A percentile compares a stretch with the other conserved stretches of the same genome.
These are phyloP conservation scores for Synanthedon andrenaeformis DNA, from an alignment of 2,888 invertebrate species.

Conservation along the genomic window DNA sequence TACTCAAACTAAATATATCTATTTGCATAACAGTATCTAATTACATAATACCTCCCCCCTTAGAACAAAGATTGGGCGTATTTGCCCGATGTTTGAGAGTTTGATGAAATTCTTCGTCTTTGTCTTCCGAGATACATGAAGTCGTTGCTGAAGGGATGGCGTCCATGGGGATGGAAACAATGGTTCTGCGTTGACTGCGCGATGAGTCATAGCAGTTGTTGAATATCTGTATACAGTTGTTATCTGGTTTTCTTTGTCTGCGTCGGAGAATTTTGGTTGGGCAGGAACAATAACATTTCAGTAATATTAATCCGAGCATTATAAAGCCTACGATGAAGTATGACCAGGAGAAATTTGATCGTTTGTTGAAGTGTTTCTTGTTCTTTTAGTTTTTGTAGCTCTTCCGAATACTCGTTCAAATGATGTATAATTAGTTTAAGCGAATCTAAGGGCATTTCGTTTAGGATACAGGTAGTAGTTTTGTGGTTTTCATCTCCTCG, in stretches of 20 bases:
- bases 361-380: neutral
- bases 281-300: too few species aligned
- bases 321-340: neutral
- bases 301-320: too few species aligned
- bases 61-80: constrained; percentile 8
- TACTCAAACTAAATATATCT: too few species aligned
- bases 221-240: too few species aligned
- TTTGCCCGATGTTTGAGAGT: constrained; percentile 3
- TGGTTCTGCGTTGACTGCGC: neutral
- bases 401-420: neutral
- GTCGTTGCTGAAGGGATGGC: neutral
- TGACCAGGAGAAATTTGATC: neutral
- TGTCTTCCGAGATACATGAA: constrained; percentile 1
- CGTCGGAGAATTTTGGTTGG: too few species aligned
- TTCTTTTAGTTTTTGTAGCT: neutral
- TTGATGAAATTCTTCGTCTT: constrained; percentile 2
- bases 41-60: neutral
- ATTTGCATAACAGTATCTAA: too few species aligned
- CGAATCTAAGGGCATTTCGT: constrained; percentile 1
- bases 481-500: neutral
- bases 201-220: neutral
- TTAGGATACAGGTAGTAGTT: neutral
- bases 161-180: neutral
- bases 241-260: too few species aligned
- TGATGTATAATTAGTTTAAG: neutral